Base-by-base conservation (phyloP, 2,797 vertebrate species). In the Epinephelus malabaricus region DNA sequence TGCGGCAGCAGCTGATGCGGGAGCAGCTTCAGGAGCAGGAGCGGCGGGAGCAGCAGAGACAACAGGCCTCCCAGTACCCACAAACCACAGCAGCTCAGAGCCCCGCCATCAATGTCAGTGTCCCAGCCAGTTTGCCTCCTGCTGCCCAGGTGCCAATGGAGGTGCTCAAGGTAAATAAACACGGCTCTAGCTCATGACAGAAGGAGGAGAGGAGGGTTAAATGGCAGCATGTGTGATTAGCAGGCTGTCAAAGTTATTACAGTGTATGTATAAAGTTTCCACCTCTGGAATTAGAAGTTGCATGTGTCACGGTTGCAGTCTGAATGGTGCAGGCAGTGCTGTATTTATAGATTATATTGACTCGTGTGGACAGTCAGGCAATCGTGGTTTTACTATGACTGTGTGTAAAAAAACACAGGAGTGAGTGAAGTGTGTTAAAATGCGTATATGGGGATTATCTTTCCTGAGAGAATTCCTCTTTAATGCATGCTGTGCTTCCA, bases 21-120 rank as follows among this genome's bases (percentile, higher is more conserved):
- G 98, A 99, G 95, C 98, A 99, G 95, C 97, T 99, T 89, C 97
- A 98, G 94, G 97, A 99, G 94, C 98, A 99, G 91, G 98, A 99
- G 93, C 96, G 97, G 70, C 95, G 97, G 81, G 98, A 99, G 92
- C 97, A 97, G 94, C 97, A 96, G 89, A 86, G 92, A 87, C 97
- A 96, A 79, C 97, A 97, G 86, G 96, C 95, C 83, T 95, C 97
- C 81, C 96, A 96, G 88, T 97, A 96, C 95, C 95, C 97, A 90
- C 97, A 97, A 83, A 95, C 95, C 60, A 92, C 96, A 0, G 90
- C 94, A 66, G 93, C 94, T 68, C 98, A 98, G 95, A 98, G 97
- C 54, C 96, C 97, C 12, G 98, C 98, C 95, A 98, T 99, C 94
- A 97, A 98, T 95, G 97, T 99, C 93, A 98, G 95, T 12, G 92